Percentiles rank a stretch among this genome's conserved stretches.
These are phyloP conservation scores for Xerus rutilus DNA, from an alignment of 2,797 vertebrate genomes.

Conservation along the genomic window DNA sequence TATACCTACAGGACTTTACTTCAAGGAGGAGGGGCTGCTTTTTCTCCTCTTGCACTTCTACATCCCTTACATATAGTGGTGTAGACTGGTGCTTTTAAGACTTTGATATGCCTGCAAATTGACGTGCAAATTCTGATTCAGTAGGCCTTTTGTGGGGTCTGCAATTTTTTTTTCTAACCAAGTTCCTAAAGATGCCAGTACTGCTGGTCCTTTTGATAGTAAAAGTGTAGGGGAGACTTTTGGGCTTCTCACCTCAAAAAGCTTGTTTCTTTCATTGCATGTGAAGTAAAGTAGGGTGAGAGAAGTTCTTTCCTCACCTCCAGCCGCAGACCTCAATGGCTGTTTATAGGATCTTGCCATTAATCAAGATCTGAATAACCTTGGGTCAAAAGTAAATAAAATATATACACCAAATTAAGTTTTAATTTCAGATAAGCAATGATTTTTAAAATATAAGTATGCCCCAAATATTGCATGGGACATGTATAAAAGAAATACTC, in stretches of 20 bases:
- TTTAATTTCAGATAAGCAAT: constrained; percentile 3
- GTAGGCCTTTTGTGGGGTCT: too few relatives aligned
- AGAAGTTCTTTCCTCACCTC: not conserved
- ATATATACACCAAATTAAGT: not conserved
- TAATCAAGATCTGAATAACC: not conserved
- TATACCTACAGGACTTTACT: not conserved
- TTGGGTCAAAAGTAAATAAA: constrained; percentile 52
- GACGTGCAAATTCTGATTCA: not conserved
- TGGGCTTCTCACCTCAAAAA: not conserved
- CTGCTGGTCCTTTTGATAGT: not conserved
- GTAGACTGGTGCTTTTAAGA: not conserved
- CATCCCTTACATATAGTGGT: accelerated
- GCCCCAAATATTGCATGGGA: not conserved
- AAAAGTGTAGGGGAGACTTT: not conserved
- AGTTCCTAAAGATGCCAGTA: not conserved
- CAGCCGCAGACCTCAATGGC: not conserved
- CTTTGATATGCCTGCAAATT: not conserved
- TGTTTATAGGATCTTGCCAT: constrained; percentile 6
- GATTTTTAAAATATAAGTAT: not conserved
- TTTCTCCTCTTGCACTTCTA: not conserved
- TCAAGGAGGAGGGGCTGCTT: accelerated
- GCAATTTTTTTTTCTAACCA: not conserved
- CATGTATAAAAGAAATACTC: not conserved
- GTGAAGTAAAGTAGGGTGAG: not conserved
- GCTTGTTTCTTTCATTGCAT: not conserved